These are phyloP conservation scores for Melospiza melodia DNA, from an alignment of 2,113 vertebrate species.

Conservation along the genomic window DNA sequence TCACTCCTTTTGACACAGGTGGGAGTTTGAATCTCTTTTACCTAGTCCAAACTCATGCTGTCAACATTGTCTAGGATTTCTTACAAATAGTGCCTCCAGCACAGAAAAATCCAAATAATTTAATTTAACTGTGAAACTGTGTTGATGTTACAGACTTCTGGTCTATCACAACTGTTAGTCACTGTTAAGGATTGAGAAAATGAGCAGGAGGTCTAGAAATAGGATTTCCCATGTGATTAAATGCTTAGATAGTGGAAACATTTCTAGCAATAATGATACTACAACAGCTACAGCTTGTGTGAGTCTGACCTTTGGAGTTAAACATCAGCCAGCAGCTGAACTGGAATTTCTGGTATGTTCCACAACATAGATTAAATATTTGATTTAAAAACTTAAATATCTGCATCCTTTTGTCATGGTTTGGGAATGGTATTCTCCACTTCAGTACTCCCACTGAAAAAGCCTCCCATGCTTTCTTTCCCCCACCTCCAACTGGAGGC, in stretches of 20 bases:
- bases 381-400: not conserved
- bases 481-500: not conserved
- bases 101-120: not conserved
- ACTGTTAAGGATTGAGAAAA: not conserved
- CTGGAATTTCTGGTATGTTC: slow-evolving; percentile 47
- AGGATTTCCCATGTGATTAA: not conserved
- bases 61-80: not conserved
- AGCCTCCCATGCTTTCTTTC: not conserved
- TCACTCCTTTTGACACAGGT: not conserved
- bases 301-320: slow-evolving; percentile 41
- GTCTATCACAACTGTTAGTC: not conserved
- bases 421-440: not conserved
- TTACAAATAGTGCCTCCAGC: not conserved
- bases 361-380: slow-evolving; percentile 13
- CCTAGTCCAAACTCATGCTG: not conserved
- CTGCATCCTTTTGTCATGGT: not conserved
- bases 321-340: slow-evolving; percentile 36
- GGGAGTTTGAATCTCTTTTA: not conserved
- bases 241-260: not conserved
- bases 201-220: not conserved
- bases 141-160: not conserved
- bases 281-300: not conserved
- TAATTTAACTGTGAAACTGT: not conserved
- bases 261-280: not conserved
- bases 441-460: not conserved